Evolutionary conservation across 2,113 vertebrate species (phyloP).

Genomic region (Tachysurus fulvidraco): DNA sequence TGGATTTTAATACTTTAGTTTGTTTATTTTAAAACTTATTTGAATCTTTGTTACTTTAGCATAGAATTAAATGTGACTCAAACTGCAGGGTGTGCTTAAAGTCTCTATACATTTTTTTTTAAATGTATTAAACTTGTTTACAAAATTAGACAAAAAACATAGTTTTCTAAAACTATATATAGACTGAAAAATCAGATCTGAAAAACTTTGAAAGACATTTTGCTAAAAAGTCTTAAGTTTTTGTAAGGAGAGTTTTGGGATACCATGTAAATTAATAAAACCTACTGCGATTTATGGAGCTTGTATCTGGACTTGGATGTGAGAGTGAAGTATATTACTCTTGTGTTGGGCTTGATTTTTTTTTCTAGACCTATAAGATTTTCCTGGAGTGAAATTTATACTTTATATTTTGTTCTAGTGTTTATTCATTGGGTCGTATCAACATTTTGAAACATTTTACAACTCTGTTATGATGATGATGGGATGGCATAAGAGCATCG

Average conservation of each 20-base stretch:
- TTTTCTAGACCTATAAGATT: background rate
- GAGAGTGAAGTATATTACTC: background rate
- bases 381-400: background rate
- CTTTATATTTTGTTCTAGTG: background rate
- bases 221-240: too few species aligned
- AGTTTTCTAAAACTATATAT: too few species aligned
- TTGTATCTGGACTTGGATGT: background rate
- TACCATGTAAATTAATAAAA: background rate
- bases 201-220: too few species aligned
- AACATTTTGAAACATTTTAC: background rate
- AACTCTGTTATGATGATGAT: background rate
- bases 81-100: background rate
- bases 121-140: too few species aligned
- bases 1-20: background rate
- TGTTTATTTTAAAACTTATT: too few species aligned
- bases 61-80: background rate
- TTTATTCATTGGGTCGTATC: background rate
- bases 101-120: too few species aligned
- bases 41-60: background rate
- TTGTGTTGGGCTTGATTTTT: background rate
- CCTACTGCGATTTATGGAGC: background rate
- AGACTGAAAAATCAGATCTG: too few species aligned
- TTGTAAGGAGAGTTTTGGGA: too few species aligned
- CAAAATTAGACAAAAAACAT: too few species aligned
- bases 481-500: background rate